phyloP scores from a whole-genome alignment of 1,140 invertebrate genomes.

The Callitettix versicolor region DNA sequence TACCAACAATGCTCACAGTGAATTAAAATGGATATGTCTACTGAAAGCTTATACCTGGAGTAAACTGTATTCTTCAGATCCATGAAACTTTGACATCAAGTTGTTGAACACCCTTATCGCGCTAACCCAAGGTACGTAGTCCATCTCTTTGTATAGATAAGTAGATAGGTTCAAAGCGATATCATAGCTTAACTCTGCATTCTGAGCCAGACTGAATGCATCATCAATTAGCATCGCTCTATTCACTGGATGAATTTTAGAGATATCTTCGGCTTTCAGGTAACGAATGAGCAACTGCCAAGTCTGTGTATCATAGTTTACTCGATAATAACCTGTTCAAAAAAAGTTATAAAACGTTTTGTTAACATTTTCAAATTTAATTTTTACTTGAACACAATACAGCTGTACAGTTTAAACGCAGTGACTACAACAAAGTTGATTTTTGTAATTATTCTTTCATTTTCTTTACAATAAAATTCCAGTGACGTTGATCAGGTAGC shows the following conservation, averaged over 20 bases:
- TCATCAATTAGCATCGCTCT: constrained; percentile 52
- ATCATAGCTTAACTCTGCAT: constrained; percentile 33
- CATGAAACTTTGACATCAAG: background rate
- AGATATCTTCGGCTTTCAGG: constrained; percentile 2
- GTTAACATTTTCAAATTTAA: no score
- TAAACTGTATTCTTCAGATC: background rate
- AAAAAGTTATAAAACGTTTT: no score
- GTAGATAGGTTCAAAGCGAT: constrained; percentile 31
- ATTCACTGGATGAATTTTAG: constrained; percentile 17
- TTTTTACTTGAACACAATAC: no score
- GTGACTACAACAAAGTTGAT: no score
- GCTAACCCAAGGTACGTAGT: constrained; percentile 45
- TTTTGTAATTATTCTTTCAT: no score
- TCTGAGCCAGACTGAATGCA: constrained; percentile 42
- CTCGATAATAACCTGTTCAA: constrained; percentile 38
- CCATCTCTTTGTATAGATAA: constrained; percentile 40
- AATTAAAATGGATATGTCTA: no score
- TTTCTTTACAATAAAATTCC: no score
- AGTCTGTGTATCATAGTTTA: constrained; percentile 42
- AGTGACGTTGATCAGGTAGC: no score
- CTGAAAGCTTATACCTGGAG: constrained; percentile 9
- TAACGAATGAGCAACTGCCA: constrained; percentile 28
- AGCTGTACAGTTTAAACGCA: no score
- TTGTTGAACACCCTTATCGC: constrained; percentile 16
- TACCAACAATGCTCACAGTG: no score